Evolutionary conservation across 2,113 vertebrate genomes (phyloP), one percentile per base, ranked within the genome.

Genomic region (Microtus pennsylvanicus): DNA sequence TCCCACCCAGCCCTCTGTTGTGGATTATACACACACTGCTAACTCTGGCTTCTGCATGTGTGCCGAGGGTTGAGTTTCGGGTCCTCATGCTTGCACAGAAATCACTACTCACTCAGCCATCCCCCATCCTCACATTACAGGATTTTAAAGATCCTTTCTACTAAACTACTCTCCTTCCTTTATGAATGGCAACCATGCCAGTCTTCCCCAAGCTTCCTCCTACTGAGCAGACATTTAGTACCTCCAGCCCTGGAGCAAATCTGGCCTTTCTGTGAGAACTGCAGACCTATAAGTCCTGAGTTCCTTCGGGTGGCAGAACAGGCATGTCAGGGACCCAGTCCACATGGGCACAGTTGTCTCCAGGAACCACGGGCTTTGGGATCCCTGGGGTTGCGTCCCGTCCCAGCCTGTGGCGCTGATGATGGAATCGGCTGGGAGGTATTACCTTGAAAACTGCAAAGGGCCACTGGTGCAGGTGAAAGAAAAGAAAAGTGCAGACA

Each of bases 191-290:
- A 50, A 75, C 28, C 26, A 61, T 2, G 10, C 52, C 3, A 52
- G 58, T 88, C 28, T 92, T 90, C 72, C 67, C 28, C 5, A 67
- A 90, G 47, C 33, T 12, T 85, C 85, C 30, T 1, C 14, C 17
- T 61, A 26, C 10, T 38, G 38, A 94, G 58, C 6, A 80, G 81
- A 74, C 45, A 35, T 33, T 45, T 75, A 47, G 33, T 28, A 7
- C 6, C 3, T 63, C 42, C 69, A 16, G 19, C 33, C 8, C 0
- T 0, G 6, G 26, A 50, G 19, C 55, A 90, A 77, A 26, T 35
- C 7, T 42, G 19, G 55, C 35, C 24, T 86, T 92, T 91, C 58
- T 90, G 50, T 65, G 76, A 87, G 12, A 50, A 42, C 11, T 6
- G 4, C 7, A 82, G 50, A 77, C 1, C 4, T 75, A 2, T 21